phyloP scores from a whole-genome alignment of 2,888 invertebrate species.

The Euplexia lucipara region DNA sequence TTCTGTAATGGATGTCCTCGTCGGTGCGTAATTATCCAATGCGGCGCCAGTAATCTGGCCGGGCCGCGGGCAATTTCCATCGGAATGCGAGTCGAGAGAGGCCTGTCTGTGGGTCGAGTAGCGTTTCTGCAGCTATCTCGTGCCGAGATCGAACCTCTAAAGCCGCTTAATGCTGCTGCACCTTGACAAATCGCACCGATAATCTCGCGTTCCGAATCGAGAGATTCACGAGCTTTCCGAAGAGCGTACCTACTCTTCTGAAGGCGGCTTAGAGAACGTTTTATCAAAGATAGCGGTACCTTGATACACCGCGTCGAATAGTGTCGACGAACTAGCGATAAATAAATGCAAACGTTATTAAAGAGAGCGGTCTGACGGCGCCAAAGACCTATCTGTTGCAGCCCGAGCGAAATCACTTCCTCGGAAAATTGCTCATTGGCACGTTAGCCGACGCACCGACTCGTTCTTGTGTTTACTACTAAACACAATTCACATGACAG shows the following conservation, averaged over 20 bases:
- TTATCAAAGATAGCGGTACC: conserved; percentile 68
- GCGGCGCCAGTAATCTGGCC: conserved; percentile 84
- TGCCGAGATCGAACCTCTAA: conserved; percentile 70
- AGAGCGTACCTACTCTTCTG: conserved; percentile 56
- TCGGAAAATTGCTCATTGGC: conserved; percentile 79
- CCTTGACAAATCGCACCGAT: conserved; percentile 78
- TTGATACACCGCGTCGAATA: conserved; percentile 56
- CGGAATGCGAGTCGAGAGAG: conserved; percentile 79
- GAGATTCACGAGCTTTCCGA: conserved; percentile 65
- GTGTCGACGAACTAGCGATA: conserved; percentile 59
- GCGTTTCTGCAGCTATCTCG: conserved; percentile 82
- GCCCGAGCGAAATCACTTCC: conserved; percentile 73
- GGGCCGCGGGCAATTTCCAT: conserved; percentile 82
- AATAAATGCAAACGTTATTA: conserved; percentile 71
- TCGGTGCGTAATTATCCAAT: conserved; percentile 83
- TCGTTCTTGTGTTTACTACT: conserved; percentile 61
- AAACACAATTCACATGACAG: conserved; percentile 68
- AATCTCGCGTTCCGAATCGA: conserved; percentile 70
- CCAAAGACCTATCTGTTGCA: conserved; percentile 71
- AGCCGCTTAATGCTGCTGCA: conserved; percentile 69
- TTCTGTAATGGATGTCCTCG: conserved; percentile 87
- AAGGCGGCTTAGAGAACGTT: conserved; percentile 60
- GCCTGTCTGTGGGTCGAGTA: conserved; percentile 80
- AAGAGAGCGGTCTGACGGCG: conserved; percentile 59
- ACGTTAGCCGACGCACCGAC: conserved; percentile 60